Evolutionary conservation across 2,888 invertebrate species (phyloP).

Genomic region (Pyrochroa serraticornis): DNA sequence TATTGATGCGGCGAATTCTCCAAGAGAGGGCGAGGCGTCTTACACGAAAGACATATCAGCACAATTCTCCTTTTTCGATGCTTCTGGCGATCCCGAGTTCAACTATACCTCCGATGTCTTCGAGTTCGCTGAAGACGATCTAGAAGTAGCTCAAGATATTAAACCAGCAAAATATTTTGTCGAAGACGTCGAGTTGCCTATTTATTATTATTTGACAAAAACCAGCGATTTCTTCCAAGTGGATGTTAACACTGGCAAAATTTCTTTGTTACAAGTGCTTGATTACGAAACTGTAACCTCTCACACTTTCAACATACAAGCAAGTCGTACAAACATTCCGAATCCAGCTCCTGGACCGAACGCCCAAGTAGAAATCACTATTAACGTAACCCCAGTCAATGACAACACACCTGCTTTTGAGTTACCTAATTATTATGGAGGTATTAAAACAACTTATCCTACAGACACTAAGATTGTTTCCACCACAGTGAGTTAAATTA

Average conservation of each 20-base stretch:
- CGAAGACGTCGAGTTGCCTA: conserved; percentile 6
- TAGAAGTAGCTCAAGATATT: conserved; percentile 23
- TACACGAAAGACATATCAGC: conserved; percentile 25
- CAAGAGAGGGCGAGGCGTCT: conserved; percentile 18
- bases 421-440: conserved; percentile 52
- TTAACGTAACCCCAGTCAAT: conserved; percentile 54
- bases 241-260: conserved; percentile 27
- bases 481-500: conserved; percentile 24
- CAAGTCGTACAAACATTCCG: conserved; percentile 46
- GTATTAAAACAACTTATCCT: conserved; percentile 37
- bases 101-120: conserved; percentile 20
- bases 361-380: conserved; percentile 26
- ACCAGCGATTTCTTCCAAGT: conserved; percentile 31
- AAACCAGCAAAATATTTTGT: conserved; percentile 18
- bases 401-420: conserved; percentile 64
- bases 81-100: conserved; percentile 33
- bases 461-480: conserved; percentile 2
- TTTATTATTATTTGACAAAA: conserved; percentile 34
- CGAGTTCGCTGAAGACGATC: neutral
- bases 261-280: conserved; percentile 48
- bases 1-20: conserved; percentile 1
- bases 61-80: conserved; percentile 31
- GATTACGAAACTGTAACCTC: conserved; percentile 56
- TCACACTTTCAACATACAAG: conserved; percentile 60
- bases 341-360: conserved; percentile 19